A percentile compares a stretch with the other conserved stretches of the same genome.
Conservation (phyloP, 1,140 invertebrate genomes). For the Lasaia peninsularis region DNA sequence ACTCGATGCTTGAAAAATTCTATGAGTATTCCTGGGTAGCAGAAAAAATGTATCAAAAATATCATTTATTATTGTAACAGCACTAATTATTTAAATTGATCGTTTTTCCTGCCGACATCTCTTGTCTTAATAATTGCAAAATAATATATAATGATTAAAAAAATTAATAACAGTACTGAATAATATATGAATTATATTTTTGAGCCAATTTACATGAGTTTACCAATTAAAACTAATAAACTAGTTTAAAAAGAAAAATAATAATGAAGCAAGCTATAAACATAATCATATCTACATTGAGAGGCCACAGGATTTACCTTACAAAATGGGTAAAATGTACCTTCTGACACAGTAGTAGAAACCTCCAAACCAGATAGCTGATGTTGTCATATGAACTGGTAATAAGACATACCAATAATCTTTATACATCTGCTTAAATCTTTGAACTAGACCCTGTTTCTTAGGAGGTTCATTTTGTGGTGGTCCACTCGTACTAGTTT, state of each 20-base stretch:
- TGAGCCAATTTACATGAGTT: too few relatives aligned
- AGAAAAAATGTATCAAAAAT: too few relatives aligned
- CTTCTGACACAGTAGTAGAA: slow-evolving; percentile 93
- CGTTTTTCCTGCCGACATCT: too few relatives aligned
- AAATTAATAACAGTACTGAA: too few relatives aligned
- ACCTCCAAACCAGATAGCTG: slow-evolving; percentile 88
- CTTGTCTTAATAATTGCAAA: too few relatives aligned
- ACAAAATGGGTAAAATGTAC: slow-evolving; percentile 72
- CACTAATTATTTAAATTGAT: too few relatives aligned
- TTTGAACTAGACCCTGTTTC: slow-evolving; percentile 84
- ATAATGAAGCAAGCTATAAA: neutral
- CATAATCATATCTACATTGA: neutral
- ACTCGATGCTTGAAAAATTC: too few relatives aligned
- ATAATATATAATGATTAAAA: too few relatives aligned
- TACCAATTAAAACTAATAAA: too few relatives aligned
- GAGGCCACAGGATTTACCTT: neutral
- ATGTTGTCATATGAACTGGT: slow-evolving; percentile 93
- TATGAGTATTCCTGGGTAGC: neutral
- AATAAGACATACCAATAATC: slow-evolving; percentile 97
- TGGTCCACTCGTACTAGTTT: slow-evolving; percentile 26
- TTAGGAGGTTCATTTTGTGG: slow-evolving; percentile 50
- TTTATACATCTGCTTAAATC: slow-evolving; percentile 93
- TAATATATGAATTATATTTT: too few relatives aligned
- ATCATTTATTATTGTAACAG: too few relatives aligned
- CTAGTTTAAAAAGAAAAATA: too few relatives aligned